phyloP scores from a whole-genome alignment of 23 tunicate species.

The Trididemnum miniatum region DNA sequence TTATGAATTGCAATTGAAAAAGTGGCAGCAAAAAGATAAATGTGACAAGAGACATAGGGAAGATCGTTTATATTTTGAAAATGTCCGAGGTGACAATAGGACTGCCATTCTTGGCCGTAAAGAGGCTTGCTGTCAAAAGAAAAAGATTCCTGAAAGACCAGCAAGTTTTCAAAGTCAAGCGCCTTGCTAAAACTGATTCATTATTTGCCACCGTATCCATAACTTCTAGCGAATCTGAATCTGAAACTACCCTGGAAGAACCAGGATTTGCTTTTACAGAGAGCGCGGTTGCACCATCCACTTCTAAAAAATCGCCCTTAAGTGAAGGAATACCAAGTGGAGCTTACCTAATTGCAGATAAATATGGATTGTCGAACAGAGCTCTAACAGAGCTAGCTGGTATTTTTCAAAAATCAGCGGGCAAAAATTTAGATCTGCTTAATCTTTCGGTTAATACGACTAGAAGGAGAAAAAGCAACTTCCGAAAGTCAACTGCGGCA shows the following conservation, averaged over 20 bases:
- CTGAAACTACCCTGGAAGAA: background rate
- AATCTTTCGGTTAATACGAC: conserved; percentile 9
- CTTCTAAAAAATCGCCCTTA: background rate
- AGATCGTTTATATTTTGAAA: conserved; percentile 7
- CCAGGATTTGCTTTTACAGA: background rate
- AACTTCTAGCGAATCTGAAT: background rate
- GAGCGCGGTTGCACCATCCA: too few relatives aligned
- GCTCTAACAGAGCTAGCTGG: conserved; percentile 16
- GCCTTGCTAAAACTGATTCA: background rate
- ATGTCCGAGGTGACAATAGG: background rate
- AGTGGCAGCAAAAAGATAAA: background rate
- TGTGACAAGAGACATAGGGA: background rate
- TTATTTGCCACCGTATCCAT: background rate
- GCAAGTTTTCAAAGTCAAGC: conserved; percentile 1
- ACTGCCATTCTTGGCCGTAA: background rate
- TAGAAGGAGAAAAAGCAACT: background rate
- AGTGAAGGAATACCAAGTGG: background rate
- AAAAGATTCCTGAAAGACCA: background rate
- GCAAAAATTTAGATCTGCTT: background rate
- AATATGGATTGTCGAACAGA: conserved; percentile 1
- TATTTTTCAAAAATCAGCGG: background rate
- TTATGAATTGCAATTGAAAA: background rate
- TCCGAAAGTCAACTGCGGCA: background rate
- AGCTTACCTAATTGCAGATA: conserved; percentile 2
- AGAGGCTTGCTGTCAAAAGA: conserved; percentile 7